Conservation (phyloP, 2,797 vertebrate genomes). For the Kryptopterus vitreolus region DNA sequence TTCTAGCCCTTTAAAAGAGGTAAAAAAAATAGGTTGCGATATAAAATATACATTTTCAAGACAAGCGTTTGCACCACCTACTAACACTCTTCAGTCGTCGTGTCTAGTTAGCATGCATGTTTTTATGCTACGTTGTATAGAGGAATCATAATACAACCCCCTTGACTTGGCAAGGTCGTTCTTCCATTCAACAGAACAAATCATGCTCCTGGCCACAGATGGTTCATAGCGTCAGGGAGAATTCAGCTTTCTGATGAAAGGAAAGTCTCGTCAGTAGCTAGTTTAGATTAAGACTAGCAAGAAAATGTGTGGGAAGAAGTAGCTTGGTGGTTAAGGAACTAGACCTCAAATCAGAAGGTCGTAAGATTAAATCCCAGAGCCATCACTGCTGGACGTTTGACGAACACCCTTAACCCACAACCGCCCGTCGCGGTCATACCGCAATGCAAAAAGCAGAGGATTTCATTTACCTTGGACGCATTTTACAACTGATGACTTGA, state of each 20-base stretch:
- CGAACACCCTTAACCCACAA: too few relatives aligned
- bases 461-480: too few relatives aligned
- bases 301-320: too few relatives aligned
- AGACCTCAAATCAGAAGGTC: too few relatives aligned
- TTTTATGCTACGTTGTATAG: not conserved
- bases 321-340: too few relatives aligned
- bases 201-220: slow-evolving; percentile 2
- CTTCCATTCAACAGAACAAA: slow-evolving; percentile 1
- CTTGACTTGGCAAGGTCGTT: slow-evolving; percentile 12
- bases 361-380: too few relatives aligned
- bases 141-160: not conserved
- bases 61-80: not conserved
- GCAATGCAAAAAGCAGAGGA: too few relatives aligned
- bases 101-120: not conserved
- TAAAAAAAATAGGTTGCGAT: not conserved
- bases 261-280: slow-evolving; percentile 6
- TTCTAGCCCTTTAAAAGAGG: not conserved
- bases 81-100: not conserved
- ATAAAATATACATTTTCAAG: not conserved
- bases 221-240: not conserved
- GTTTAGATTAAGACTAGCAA: not conserved
- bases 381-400: too few relatives aligned
- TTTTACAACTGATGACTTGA: too few relatives aligned
- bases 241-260: not conserved
- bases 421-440: too few relatives aligned